Evolutionary conservation across 2,888 invertebrate species (phyloP).

Genomic region (Vanessa cardui): DNA sequence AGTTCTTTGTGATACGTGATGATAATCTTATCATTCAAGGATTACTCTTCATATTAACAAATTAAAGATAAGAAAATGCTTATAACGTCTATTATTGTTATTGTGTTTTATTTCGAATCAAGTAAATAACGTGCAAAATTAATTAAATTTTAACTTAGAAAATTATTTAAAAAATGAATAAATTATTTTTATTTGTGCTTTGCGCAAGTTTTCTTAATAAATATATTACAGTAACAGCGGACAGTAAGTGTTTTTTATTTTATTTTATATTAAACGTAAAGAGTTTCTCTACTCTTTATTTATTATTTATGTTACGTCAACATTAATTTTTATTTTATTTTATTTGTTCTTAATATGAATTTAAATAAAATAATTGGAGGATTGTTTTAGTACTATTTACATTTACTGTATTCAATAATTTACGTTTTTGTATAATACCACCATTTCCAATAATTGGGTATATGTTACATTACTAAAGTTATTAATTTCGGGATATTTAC

Average conservation of each 20-base stretch:
- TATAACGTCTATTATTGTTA: slow-evolving; percentile 7
- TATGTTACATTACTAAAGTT: no score
- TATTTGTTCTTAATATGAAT: no score
- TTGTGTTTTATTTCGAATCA: slow-evolving; percentile 4
- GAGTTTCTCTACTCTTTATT: no score
- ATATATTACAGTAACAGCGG: slow-evolving; percentile 29
- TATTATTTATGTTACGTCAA: no score
- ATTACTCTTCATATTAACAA: slow-evolving; percentile 4
- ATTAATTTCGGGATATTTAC: no score
- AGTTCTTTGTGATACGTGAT: background rate
- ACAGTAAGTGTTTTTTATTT: slow-evolving; percentile 43
- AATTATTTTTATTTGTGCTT: slow-evolving; percentile 23
- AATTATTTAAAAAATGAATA: slow-evolving; percentile 11
- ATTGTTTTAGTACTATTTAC: no score
- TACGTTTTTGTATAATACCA: no score
- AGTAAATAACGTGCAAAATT: slow-evolving; percentile 6
- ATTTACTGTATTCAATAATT: no score
- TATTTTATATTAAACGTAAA: background rate
- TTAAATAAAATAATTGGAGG: no score
- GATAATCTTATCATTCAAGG: slow-evolving; percentile 7
- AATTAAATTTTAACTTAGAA: background rate
- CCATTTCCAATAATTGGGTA: no score
- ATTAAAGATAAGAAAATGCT: slow-evolving; percentile 3
- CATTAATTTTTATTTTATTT: no score
- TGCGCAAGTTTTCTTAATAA: slow-evolving; percentile 24